phyloP scores from a whole-genome alignment of 2,888 invertebrate species.

The Ennomos fuscantarius region DNA sequence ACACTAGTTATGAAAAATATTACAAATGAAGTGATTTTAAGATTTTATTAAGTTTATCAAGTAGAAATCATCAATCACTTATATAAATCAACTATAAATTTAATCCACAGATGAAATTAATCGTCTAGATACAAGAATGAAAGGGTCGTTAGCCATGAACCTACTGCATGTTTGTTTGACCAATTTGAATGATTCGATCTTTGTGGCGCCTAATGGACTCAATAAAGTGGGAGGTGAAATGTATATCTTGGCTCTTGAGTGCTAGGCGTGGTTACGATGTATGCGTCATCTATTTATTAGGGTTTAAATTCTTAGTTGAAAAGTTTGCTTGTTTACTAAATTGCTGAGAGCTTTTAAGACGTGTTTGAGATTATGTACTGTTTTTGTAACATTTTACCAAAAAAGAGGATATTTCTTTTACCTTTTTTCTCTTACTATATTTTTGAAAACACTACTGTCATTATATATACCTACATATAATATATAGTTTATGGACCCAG shows the following conservation, averaged over 20 bases:
- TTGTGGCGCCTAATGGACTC: slow-evolving; percentile 30
- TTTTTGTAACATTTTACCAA: background rate
- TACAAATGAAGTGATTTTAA: no score
- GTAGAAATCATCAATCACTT: background rate
- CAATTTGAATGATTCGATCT: slow-evolving; percentile 34
- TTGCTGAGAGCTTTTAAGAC: slow-evolving; percentile 10
- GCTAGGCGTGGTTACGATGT: slow-evolving; percentile 19
- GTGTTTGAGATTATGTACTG: slow-evolving; percentile 1
- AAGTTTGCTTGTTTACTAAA: slow-evolving; percentile 8
- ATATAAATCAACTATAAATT: no score
- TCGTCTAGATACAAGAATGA: no score
- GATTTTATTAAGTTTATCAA: no score
- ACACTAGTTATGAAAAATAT: no score
- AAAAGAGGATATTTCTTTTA: no score
- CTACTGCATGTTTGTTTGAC: slow-evolving; percentile 22
- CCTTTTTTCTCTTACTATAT: no score
- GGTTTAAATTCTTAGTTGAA: slow-evolving; percentile 5
- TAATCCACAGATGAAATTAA: no score
- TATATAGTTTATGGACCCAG: no score
- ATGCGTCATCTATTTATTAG: background rate
- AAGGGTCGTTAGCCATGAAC: slow-evolving; percentile 17
- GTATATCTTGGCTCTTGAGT: slow-evolving; percentile 20
- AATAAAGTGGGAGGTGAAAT: slow-evolving; percentile 24
- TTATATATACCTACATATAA: no score
- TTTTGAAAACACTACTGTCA: no score